Percentiles rank a stretch among this genome's conserved stretches.
Evolutionary conservation across 2,888 invertebrate species (phyloP).

Genomic region (Cephus sareptanus): DNA sequence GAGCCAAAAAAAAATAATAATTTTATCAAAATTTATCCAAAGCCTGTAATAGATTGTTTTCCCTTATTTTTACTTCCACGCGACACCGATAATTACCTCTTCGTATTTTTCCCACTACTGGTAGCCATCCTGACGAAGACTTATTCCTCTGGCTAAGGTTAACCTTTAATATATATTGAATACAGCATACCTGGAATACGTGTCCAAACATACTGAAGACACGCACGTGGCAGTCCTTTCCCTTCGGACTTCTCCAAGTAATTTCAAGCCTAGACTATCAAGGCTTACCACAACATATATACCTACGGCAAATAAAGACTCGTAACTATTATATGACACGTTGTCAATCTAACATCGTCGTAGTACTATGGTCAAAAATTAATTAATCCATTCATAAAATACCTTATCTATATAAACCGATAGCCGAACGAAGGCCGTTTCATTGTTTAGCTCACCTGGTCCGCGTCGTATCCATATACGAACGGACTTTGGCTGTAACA

Average conservation of each 20-base stretch:
- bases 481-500: neutral
- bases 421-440: neutral
- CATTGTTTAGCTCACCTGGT: neutral
- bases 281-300: neutral
- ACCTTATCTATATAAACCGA: neutral
- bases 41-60: neutral
- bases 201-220: neutral
- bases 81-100: neutral
- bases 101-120: neutral
- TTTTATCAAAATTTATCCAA: neutral
- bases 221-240: neutral
- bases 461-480: neutral
- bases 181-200: neutral
- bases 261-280: neutral
- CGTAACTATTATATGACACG: neutral
- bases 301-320: neutral
- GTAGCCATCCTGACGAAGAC: neutral
- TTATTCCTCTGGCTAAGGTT: neutral
- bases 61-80: neutral
- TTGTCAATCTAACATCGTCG: neutral
- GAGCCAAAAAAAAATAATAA: neutral
- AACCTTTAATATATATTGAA: neutral
- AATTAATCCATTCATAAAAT: slow-evolving; percentile 3
- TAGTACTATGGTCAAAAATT: neutral
- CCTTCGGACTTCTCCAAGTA: neutral